These are phyloP conservation scores for Thecophora atra DNA, from an alignment of 2,888 invertebrate genomes.

Conservation along the genomic window DNA sequence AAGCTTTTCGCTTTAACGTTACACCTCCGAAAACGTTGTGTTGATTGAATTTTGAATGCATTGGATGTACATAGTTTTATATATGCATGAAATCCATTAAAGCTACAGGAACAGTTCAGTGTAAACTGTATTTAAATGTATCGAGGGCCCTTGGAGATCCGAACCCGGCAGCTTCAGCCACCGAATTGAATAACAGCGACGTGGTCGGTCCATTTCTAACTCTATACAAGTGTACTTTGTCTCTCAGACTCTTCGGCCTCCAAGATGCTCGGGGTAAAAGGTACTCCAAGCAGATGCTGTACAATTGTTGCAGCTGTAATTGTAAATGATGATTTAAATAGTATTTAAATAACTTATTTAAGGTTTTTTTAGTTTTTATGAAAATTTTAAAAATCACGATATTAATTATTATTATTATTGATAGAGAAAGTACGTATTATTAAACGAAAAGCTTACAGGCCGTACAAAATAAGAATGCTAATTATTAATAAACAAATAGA, in stretches of 20 bases:
- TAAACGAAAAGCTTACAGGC: neutral
- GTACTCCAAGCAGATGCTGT: slow-evolving; percentile 10
- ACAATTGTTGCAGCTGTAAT: slow-evolving; percentile 5
- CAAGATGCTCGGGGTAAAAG: neutral
- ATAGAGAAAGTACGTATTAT: slow-evolving; percentile 8
- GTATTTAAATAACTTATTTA: slow-evolving; percentile 31
- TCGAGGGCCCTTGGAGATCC: neutral
- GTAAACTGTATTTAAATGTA: slow-evolving; percentile 3
- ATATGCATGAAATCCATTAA: slow-evolving; percentile 9
- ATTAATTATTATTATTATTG: slow-evolving; percentile 17
- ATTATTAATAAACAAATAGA: slow-evolving; percentile 1
- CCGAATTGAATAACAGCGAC: neutral
- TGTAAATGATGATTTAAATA: slow-evolving; percentile 33
- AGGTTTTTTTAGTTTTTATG: slow-evolving; percentile 33
- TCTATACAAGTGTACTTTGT: neutral
- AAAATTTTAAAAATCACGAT: slow-evolving; percentile 23
- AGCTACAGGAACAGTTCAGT: neutral
- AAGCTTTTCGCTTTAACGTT: slow-evolving; percentile 34
- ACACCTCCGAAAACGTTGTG: neutral
- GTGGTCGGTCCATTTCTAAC: neutral
- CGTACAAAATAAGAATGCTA: neutral
- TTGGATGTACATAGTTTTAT: slow-evolving; percentile 17
- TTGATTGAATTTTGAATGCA: neutral
- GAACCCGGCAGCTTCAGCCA: neutral
- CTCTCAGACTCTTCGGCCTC: neutral